Percentiles rank a stretch among this genome's conserved stretches.
Conservation (phyloP, 2,113 vertebrate species). For the Prionailurus bengalensis region DNA sequence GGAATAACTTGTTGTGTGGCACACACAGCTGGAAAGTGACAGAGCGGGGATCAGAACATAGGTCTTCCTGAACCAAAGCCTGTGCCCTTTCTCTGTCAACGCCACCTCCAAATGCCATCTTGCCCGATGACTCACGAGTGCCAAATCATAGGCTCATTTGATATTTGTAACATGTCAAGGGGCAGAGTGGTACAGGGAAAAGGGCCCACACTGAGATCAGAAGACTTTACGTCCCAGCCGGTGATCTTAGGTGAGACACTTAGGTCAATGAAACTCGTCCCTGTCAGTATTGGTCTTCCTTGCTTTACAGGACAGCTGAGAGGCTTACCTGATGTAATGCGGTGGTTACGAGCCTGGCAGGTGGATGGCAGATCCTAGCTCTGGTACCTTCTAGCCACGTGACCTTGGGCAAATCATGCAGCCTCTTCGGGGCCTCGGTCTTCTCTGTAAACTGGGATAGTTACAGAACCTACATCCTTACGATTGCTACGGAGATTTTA, state of each 20-base stretch:
- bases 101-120: not conserved
- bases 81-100: not conserved
- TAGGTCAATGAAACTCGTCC: not conserved
- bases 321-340: not conserved
- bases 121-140: not conserved
- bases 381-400: not conserved
- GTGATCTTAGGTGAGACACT: not conserved
- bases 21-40: not conserved
- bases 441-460: not conserved
- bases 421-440: not conserved
- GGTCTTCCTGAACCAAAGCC: not conserved
- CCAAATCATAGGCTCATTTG: not conserved
- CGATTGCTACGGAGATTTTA: not conserved
- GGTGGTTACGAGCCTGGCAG: too few relatives aligned
- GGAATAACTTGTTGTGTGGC: not conserved
- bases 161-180: not conserved
- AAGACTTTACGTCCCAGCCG: not conserved
- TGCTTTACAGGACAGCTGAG: not conserved
- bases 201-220: not conserved
- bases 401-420: not conserved
- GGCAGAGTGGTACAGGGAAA: not conserved
- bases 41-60: not conserved
- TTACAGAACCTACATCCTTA: not conserved
- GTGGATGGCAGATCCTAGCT: not conserved
- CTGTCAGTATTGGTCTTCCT: not conserved